Conservation (phyloP, 2,888 invertebrate genomes). For the Idaea biselata region DNA sequence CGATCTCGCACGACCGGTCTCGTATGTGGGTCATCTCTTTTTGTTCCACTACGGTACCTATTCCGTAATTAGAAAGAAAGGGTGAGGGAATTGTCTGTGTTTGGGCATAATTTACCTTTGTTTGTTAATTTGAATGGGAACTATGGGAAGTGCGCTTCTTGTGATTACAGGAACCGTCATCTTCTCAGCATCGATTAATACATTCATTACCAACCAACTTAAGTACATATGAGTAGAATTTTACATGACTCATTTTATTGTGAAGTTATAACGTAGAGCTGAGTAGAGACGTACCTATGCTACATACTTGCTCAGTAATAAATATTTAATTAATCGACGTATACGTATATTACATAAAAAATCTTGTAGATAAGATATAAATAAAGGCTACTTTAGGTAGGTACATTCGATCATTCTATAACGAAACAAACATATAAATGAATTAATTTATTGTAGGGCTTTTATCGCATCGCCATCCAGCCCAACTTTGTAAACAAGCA, state of each 20-base stretch:
- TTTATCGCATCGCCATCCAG: too few relatives aligned
- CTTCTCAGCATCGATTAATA: not conserved
- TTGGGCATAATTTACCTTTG: not conserved
- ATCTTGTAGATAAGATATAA: not conserved
- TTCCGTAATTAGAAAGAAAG: constrained; percentile 78
- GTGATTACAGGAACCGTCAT: not conserved
- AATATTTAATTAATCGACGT: not conserved
- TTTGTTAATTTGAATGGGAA: not conserved
- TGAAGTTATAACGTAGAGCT: not conserved
- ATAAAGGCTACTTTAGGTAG: not conserved
- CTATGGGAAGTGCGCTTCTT: not conserved
- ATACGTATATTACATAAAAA: not conserved
- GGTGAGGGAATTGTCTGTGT: constrained; percentile 42
- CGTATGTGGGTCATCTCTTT: constrained; percentile 80
- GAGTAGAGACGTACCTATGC: not conserved
- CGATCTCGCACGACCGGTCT: constrained; percentile 78
- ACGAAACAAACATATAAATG: too few relatives aligned
- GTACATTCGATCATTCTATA: not conserved
- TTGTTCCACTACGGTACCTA: constrained; percentile 69
- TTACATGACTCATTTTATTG: not conserved
- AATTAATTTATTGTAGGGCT: too few relatives aligned
- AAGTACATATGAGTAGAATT: not conserved
- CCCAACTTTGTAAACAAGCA: too few relatives aligned
- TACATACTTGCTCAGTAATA: not conserved
- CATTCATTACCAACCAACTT: not conserved